phyloP scores from a whole-genome alignment of 1,140 invertebrate genomes.

The Polypedilum vanderplanki region DNA sequence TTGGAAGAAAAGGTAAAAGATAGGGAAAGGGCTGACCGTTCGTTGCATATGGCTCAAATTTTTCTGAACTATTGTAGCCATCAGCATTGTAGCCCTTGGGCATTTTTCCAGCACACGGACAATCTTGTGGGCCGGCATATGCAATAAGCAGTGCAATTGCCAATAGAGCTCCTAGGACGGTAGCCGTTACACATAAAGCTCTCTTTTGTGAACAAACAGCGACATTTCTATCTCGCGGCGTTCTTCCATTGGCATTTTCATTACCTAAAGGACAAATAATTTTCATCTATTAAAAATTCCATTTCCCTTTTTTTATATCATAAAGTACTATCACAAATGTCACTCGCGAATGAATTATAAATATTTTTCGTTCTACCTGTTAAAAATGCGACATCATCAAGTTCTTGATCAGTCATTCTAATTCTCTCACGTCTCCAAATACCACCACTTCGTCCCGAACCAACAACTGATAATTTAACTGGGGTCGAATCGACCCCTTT shows the following conservation, averaged over 20 bases:
- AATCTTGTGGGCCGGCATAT: constrained; percentile 75
- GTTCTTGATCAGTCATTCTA: constrained; percentile 68
- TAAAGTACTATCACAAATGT: no score
- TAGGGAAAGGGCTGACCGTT: constrained; percentile 81
- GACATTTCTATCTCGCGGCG: constrained; percentile 65
- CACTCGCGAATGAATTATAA: no score
- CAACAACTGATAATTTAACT: constrained; percentile 46
- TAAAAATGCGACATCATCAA: constrained; percentile 86
- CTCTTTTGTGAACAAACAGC: constrained; percentile 80
- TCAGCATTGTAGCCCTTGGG: constrained; percentile 55
- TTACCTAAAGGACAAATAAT: constrained; percentile 49
- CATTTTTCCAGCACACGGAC: constrained; percentile 62
- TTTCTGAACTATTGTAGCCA: constrained; percentile 52
- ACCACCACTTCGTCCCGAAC: constrained; percentile 42
- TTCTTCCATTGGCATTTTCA: constrained; percentile 60
- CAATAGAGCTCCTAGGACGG: constrained; percentile 71
- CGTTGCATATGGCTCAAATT: constrained; percentile 61
- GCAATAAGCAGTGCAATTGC: constrained; percentile 79
- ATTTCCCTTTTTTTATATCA: not conserved
- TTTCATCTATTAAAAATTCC: not conserved
- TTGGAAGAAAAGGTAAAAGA: constrained; percentile 78
- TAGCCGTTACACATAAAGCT: constrained; percentile 68
- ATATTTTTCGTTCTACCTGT: constrained; percentile 61
- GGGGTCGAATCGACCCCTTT: constrained; percentile 36
- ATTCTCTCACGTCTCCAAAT: constrained; percentile 45